phyloP scores from a whole-genome alignment of 2,113 vertebrate species.

The Erythrocebus patas region DNA sequence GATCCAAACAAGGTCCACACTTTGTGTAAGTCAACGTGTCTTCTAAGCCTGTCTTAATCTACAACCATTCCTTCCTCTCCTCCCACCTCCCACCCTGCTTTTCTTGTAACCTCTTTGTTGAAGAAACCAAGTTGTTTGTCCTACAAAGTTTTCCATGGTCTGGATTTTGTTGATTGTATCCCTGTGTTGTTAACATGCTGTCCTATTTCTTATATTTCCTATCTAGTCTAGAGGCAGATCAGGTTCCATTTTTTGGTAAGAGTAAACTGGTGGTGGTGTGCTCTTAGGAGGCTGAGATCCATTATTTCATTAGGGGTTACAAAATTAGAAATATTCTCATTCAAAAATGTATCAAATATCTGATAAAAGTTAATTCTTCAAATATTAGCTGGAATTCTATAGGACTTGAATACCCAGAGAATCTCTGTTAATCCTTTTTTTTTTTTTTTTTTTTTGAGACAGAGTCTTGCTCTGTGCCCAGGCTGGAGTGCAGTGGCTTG shows the following conservation, averaged over 20 bases:
- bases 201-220: neutral
- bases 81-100: neutral
- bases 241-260: constrained; percentile 8
- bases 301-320: neutral
- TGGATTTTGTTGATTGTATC: constrained; percentile 13
- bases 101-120: constrained; percentile 39
- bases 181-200: neutral
- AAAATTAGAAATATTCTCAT: neutral
- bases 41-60: neutral
- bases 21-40: neutral
- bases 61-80: neutral
- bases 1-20: neutral
- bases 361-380: constrained; percentile 14
- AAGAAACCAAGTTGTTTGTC: constrained; percentile 36
- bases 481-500: too few species aligned
- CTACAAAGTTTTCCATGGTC: neutral
- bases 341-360: constrained; percentile 1
- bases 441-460: too few species aligned
- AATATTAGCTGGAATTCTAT: neutral
- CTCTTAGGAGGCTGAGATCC: neutral
- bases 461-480: too few species aligned
- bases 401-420: neutral
- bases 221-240: neutral
- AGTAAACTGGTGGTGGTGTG: neutral
- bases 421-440: neutral